Evolutionary conservation across 2,797 vertebrate species (phyloP).

Genomic region (Labeo calbasu): DNA sequence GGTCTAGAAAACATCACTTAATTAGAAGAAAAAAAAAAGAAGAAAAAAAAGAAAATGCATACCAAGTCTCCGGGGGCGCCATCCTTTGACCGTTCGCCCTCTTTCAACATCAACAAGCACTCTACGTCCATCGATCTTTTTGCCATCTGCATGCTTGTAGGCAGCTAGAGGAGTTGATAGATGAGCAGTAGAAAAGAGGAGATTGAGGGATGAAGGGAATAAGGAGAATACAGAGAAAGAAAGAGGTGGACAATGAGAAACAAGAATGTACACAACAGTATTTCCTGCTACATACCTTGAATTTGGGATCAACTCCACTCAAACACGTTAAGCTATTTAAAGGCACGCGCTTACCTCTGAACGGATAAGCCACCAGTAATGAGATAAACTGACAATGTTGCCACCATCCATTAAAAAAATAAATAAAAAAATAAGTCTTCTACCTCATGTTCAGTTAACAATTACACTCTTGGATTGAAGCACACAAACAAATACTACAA

Average conservation of each 20-base stretch:
- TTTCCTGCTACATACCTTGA: constrained; percentile 58
- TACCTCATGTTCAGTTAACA: not conserved
- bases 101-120: constrained; percentile 94
- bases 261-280: constrained; percentile 44
- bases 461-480: not conserved
- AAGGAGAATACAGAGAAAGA: constrained; percentile 28
- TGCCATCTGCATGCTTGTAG: constrained; percentile 95
- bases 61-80: constrained; percentile 92
- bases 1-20: not conserved
- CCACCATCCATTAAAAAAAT: not conserved
- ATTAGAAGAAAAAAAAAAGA: no score
- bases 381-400: constrained; percentile 23
- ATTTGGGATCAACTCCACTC: constrained; percentile 37
- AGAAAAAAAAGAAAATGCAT: constrained; percentile 58
- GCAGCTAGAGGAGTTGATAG: constrained; percentile 82
- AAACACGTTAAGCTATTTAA: constrained; percentile 40
- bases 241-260: constrained; percentile 34
- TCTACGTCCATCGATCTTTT: constrained; percentile 92
- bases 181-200: constrained; percentile 53
- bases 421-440: not conserved
- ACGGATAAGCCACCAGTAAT: constrained; percentile 35
- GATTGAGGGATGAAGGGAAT: constrained; percentile 50
- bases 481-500: not conserved
- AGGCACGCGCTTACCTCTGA: constrained; percentile 55
- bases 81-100: constrained; percentile 93